Evolutionary conservation across 2,113 vertebrate genomes (phyloP).

Genomic region (Osmerus mordax): DNA sequence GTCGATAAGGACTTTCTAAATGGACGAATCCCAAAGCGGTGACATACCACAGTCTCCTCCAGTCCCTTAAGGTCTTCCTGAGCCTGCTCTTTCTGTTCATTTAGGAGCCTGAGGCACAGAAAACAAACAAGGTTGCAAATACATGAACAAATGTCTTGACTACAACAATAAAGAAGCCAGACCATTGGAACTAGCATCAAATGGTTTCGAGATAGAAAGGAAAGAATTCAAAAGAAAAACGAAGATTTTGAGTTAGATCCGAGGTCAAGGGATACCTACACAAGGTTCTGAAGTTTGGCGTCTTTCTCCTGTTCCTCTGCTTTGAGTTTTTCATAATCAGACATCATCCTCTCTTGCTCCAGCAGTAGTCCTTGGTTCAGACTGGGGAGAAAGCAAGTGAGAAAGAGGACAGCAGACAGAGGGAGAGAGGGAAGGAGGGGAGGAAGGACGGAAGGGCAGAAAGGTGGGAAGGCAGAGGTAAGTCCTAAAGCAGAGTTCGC

Average conservation of each 20-base stretch:
- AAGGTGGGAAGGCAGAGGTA: neutral
- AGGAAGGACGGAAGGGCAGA: neutral
- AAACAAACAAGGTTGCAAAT: neutral
- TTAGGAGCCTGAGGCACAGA: constrained; percentile 68
- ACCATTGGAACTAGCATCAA: too few relatives aligned
- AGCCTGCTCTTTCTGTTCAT: constrained; percentile 81
- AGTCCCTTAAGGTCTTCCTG: constrained; percentile 81
- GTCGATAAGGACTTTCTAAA: neutral
- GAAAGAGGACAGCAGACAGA: neutral
- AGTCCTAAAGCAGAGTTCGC: neutral
- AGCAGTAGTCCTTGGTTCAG: constrained; percentile 81
- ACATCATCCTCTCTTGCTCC: constrained; percentile 79
- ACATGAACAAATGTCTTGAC: neutral
- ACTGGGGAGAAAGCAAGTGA: constrained; percentile 55
- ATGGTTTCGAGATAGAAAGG: too few relatives aligned
- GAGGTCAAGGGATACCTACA: constrained; percentile 65
- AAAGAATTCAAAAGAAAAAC: too few relatives aligned
- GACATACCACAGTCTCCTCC: constrained; percentile 83
- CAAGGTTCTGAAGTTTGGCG: constrained; percentile 81
- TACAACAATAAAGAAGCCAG: neutral
- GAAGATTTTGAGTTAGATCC: neutral
- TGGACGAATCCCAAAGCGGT: neutral
- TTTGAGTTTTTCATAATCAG: constrained; percentile 82
- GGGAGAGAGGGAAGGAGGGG: neutral
- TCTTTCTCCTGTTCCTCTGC: constrained; percentile 81